phyloP scores from a whole-genome alignment of 2,888 invertebrate species.

The Drosophila stalkeri region DNA sequence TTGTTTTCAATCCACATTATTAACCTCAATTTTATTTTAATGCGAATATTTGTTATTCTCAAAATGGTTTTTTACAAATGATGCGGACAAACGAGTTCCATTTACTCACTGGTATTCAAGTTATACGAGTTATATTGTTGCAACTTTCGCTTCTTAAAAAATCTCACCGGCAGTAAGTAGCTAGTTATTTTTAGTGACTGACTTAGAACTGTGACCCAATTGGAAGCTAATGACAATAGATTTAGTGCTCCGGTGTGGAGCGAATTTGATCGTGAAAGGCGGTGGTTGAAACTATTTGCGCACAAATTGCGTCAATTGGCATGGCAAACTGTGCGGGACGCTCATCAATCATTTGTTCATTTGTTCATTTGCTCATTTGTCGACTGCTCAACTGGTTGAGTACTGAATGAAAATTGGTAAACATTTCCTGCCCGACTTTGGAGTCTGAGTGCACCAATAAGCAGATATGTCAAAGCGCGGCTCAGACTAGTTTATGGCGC shows the following conservation, averaged over 20 bases:
- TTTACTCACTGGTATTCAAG: constrained; percentile 24
- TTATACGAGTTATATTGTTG: constrained; percentile 14
- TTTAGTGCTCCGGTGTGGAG: constrained; percentile 42
- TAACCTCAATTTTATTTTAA: neutral
- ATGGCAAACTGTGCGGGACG: constrained; percentile 31
- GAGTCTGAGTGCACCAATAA: constrained; percentile 61
- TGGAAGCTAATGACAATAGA: constrained; percentile 59
- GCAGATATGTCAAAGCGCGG: constrained; percentile 58
- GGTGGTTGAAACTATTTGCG: constrained; percentile 43
- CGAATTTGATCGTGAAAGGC: constrained; percentile 57
- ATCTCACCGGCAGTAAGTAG: constrained; percentile 34
- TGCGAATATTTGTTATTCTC: neutral
- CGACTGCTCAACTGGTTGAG: constrained; percentile 5
- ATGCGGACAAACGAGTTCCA: constrained; percentile 40
- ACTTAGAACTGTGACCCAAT: constrained; percentile 55
- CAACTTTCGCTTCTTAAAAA: constrained; percentile 48
- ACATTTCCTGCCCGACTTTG: constrained; percentile 58
- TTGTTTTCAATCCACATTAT: neutral
- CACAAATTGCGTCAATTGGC: constrained; percentile 67
- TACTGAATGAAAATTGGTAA: constrained; percentile 50
- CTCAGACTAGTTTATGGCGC: constrained; percentile 17
- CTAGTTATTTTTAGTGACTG: constrained; percentile 29
- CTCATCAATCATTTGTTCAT: constrained; percentile 52
- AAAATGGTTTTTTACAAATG: neutral
- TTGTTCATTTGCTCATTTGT: constrained; percentile 48